These are phyloP conservation scores for Ectropis crepuscularia DNA, from an alignment of 2,888 invertebrate genomes.

Conservation along the genomic window DNA sequence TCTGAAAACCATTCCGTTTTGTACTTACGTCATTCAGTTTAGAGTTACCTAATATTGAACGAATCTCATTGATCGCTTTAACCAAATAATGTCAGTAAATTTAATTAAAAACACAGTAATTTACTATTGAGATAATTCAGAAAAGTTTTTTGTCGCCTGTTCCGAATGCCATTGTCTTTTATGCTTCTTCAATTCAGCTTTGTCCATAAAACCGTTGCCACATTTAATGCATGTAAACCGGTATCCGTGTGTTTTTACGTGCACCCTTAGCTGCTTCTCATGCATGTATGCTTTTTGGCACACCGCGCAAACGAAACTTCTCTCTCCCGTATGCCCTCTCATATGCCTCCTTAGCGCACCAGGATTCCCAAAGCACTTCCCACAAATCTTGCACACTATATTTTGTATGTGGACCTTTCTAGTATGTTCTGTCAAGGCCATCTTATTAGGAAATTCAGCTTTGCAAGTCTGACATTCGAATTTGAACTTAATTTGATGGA, in stretches of 20 bases:
- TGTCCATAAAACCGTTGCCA: conserved; percentile 67
- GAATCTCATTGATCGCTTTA: too few relatives aligned
- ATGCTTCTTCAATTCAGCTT: conserved; percentile 72
- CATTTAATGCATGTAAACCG: conserved; percentile 70
- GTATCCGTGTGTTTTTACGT: conserved; percentile 72
- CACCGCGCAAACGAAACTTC: conserved; percentile 70
- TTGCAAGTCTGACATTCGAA: conserved; percentile 74
- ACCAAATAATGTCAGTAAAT: too few relatives aligned
- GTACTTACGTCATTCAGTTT: too few relatives aligned
- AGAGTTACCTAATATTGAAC: too few relatives aligned
- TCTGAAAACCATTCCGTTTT: too few relatives aligned
- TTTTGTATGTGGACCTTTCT: conserved; percentile 73
- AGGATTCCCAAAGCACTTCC: conserved; percentile 73
- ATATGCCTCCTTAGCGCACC: conserved; percentile 72
- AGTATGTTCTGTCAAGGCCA: conserved; percentile 73
- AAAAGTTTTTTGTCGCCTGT: conserved; percentile 63
- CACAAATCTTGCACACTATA: conserved; percentile 73
- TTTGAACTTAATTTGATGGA: conserved; percentile 70
- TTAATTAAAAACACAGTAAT: background rate
- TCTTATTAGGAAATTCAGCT: conserved; percentile 62
- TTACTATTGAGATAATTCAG: background rate
- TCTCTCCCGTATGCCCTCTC: conserved; percentile 72
- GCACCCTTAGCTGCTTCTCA: conserved; percentile 70
- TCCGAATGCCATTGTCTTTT: conserved; percentile 53
- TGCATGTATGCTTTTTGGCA: conserved; percentile 78